Conservation (phyloP, 2,888 invertebrate species). For the Heterodera filipjevi region DNA sequence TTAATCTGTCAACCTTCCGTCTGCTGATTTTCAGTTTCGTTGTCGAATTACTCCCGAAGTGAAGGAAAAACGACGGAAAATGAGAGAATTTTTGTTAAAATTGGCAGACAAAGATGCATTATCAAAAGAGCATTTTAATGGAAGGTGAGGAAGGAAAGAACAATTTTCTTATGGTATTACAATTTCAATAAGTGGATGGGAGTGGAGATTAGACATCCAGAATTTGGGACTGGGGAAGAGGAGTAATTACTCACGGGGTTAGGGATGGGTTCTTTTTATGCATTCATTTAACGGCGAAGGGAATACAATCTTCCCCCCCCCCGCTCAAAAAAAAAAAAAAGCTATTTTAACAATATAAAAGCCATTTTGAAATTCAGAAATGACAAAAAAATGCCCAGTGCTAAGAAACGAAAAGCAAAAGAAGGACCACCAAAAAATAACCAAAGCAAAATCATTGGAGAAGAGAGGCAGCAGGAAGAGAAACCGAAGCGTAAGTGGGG, state of each 20-base stretch:
- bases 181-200: too few species aligned
- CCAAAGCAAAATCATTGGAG: not conserved
- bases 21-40: slow-evolving; percentile 24
- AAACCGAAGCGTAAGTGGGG: not conserved
- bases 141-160: not conserved
- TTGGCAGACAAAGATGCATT: not conserved
- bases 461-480: too few species aligned
- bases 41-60: slow-evolving; percentile 32
- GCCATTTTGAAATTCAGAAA: not conserved
- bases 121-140: not conserved
- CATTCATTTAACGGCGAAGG: too few species aligned
- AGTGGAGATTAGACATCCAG: too few species aligned
- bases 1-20: not conserved
- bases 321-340: too few species aligned
- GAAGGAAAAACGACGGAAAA: slow-evolving; percentile 20
- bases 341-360: too few species aligned
- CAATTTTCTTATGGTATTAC: too few species aligned
- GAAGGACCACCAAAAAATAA: not conserved
- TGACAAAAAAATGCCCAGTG: not conserved
- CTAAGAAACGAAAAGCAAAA: not conserved
- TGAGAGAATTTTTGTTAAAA: slow-evolving; percentile 21
- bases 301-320: too few species aligned
- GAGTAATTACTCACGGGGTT: too few species aligned
- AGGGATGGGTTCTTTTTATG: too few species aligned
- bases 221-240: too few species aligned